A percentile compares a stretch with the other conserved stretches of the same genome.
These are phyloP conservation scores for Noturus placidus DNA, from an alignment of 2,113 vertebrate genomes.

Conservation along the genomic window DNA sequence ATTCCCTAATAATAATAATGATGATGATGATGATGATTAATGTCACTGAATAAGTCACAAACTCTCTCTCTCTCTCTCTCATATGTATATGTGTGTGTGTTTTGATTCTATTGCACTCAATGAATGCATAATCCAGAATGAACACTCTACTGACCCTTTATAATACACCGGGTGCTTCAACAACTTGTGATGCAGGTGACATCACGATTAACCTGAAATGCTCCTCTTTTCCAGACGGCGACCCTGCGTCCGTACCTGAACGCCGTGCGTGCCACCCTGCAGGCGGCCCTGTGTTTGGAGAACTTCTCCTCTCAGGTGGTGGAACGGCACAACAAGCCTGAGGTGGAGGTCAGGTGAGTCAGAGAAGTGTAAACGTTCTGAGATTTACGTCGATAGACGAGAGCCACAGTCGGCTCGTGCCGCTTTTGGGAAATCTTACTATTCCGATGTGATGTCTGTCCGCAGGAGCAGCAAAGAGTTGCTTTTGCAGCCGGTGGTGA, in stretches of 20 bases:
- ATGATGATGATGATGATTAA: constrained; percentile 10
- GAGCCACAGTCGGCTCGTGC: neutral
- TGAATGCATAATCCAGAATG: neutral
- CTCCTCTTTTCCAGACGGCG: constrained; percentile 77
- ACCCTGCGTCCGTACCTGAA: constrained; percentile 96
- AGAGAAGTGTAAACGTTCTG: neutral
- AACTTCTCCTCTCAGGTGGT: constrained; percentile 98
- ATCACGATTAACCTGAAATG: neutral
- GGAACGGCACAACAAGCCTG: constrained; percentile 97
- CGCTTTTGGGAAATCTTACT: neutral
- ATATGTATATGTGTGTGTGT: no score
- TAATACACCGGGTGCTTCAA: neutral
- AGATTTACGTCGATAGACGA: neutral
- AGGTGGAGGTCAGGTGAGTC: constrained; percentile 94
- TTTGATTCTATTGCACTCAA: neutral
- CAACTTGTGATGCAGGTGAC: neutral
- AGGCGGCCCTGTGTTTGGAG: constrained; percentile 96
- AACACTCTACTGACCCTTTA: neutral
- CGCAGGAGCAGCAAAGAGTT: constrained; percentile 96
- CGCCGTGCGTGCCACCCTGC: constrained; percentile 93
- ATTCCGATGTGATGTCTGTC: neutral
- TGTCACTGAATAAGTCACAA: neutral
- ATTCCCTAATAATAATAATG: neutral
- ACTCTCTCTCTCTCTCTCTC: no score
- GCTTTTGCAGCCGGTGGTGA: constrained; percentile 91